phyloP scores from a whole-genome alignment of 2,888 invertebrate genomes.

The Oscheius sp. region DNA sequence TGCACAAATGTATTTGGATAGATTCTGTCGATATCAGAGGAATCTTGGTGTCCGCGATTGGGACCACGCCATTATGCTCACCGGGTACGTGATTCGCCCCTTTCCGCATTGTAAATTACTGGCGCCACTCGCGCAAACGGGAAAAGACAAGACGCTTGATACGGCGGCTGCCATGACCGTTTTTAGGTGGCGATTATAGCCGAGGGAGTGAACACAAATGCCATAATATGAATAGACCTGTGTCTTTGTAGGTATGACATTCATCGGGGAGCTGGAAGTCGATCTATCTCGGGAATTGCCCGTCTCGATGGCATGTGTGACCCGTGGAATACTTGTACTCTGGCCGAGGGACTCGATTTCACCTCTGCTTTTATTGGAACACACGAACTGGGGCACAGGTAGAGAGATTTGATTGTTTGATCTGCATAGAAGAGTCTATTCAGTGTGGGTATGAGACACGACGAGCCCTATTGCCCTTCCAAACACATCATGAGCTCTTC shows the following conservation, averaged over 20 bases:
- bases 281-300: slow-evolving; percentile 73
- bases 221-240: slow-evolving; percentile 3
- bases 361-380: slow-evolving; percentile 73
- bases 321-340: slow-evolving; percentile 72
- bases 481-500: slow-evolving; percentile 72
- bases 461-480: slow-evolving; percentile 72
- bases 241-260: slow-evolving; percentile 63
- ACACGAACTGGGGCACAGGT: slow-evolving; percentile 72
- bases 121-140: slow-evolving; percentile 13
- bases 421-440: neutral
- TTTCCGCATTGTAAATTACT: slow-evolving; percentile 20
- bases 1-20: slow-evolving; percentile 71
- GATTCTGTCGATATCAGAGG: slow-evolving; percentile 72
- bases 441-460: slow-evolving; percentile 73
- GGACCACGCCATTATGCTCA: slow-evolving; percentile 73
- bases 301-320: slow-evolving; percentile 73
- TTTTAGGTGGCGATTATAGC: slow-evolving; percentile 17
- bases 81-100: slow-evolving; percentile 60
- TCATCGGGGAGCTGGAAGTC: slow-evolving; percentile 70
- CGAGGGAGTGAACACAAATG: slow-evolving; percentile 2
- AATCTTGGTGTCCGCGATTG: slow-evolving; percentile 69
- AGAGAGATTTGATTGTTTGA: neutral
- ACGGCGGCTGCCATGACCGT: slow-evolving; percentile 21
- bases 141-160: slow-evolving; percentile 18
- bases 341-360: slow-evolving; percentile 73